phyloP scores from a whole-genome alignment of 1,140 invertebrate species.

The Drosophila nigromelanica region DNA sequence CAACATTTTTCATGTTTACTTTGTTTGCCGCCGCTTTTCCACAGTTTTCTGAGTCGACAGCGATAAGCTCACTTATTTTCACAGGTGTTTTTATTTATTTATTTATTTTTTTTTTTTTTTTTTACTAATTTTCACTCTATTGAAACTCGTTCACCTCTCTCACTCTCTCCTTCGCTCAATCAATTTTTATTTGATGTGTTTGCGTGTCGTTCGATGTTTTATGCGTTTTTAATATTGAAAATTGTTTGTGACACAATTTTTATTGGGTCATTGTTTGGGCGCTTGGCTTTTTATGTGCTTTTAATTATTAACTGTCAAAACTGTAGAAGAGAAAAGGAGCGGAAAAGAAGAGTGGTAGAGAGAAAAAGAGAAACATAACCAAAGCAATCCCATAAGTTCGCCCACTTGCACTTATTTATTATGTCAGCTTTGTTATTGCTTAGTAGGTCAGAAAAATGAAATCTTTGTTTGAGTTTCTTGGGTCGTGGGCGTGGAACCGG shows the following conservation, averaged over 20 bases:
- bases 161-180: constrained; percentile 9
- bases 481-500: constrained; percentile 1
- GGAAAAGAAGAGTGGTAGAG: background rate
- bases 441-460: background rate
- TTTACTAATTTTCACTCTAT: constrained; percentile 54
- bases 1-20: constrained; percentile 40
- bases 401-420: constrained; percentile 24
- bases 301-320: constrained; percentile 53
- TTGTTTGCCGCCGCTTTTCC: constrained; percentile 29
- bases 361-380: background rate
- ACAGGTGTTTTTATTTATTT: constrained; percentile 70
- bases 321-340: background rate
- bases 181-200: constrained; percentile 20
- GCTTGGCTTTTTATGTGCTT: constrained; percentile 33
- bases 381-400: constrained; percentile 2
- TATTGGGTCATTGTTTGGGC: constrained; percentile 53
- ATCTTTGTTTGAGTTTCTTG: background rate
- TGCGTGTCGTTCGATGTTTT: constrained; percentile 18
- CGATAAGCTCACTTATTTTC: constrained; percentile 71
- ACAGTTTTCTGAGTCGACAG: constrained; percentile 48
- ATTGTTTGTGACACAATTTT: constrained; percentile 48
- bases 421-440: constrained; percentile 9
- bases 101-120: too few species aligned
- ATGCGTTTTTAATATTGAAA: constrained; percentile 46
- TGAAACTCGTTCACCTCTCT: background rate